Conservation (phyloP, 2,888 invertebrate genomes). For the Sesamia inferens region DNA sequence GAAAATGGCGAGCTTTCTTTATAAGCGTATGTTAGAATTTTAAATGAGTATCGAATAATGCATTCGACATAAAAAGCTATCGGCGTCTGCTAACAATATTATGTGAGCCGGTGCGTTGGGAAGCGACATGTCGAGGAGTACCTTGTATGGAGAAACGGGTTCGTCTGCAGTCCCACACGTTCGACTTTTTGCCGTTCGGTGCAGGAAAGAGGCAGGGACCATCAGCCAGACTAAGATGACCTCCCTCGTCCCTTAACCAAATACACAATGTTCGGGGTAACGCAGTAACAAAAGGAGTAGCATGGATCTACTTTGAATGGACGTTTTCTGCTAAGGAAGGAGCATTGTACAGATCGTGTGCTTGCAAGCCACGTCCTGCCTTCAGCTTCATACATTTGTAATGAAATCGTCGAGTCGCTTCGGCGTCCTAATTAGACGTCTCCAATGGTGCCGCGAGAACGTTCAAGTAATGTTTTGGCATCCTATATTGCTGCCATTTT, state of each 20-base stretch:
- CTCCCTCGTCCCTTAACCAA: conserved; percentile 71
- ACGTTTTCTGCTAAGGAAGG: conserved; percentile 74
- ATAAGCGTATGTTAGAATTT: conserved; percentile 90
- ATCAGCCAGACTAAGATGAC: conserved; percentile 73
- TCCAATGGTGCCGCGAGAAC: conserved; percentile 63
- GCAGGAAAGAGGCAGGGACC: conserved; percentile 84
- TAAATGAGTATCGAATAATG: conserved; percentile 90
- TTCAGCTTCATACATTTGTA: conserved; percentile 84
- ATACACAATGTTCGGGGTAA: conserved; percentile 47
- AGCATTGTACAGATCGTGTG: conserved; percentile 84
- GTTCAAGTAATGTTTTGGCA: conserved; percentile 57
- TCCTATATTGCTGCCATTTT: conserved; percentile 49
- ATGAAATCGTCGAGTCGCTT: conserved; percentile 81
- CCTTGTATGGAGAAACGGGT: conserved; percentile 89
- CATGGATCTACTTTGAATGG: conserved; percentile 75
- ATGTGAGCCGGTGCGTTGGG: conserved; percentile 88
- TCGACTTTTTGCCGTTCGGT: conserved; percentile 86
- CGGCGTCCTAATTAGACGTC: conserved; percentile 80
- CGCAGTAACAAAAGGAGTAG: conserved; percentile 71
- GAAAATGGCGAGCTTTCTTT: conserved; percentile 89
- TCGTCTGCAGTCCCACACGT: conserved; percentile 89
- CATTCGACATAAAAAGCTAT: conserved; percentile 90
- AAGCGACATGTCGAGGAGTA: conserved; percentile 84
- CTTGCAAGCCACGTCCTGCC: conserved; percentile 82
- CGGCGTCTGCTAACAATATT: conserved; percentile 88